Evolutionary conservation across 2,888 invertebrate genomes (phyloP).

Genomic region (Apotomis betuletana): DNA sequence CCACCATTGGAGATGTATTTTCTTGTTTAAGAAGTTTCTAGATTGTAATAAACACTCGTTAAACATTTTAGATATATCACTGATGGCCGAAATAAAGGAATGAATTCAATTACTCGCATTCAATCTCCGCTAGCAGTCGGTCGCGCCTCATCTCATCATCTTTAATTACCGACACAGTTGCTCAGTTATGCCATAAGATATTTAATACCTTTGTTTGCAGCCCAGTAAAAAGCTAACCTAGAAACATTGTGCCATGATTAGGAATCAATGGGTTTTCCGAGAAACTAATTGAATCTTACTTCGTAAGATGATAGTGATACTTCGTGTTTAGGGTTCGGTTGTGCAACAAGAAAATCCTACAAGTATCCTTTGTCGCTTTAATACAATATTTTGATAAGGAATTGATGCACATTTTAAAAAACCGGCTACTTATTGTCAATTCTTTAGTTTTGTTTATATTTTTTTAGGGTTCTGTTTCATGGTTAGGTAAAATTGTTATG

Average conservation of each 20-base stretch:
- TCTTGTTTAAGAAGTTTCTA: no score
- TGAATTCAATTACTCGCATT: no score
- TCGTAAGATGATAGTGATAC: neutral
- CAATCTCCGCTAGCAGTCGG: slow-evolving; percentile 5
- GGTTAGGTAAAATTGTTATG: no score
- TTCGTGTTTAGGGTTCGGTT: neutral
- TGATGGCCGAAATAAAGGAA: no score
- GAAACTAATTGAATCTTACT: slow-evolving; percentile 18
- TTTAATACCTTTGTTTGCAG: slow-evolving; percentile 70
- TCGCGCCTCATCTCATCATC: slow-evolving; percentile 64
- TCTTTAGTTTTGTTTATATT: no score
- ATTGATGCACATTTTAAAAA: no score
- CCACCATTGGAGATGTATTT: neutral
- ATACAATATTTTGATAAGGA: no score
- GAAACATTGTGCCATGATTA: slow-evolving; percentile 62
- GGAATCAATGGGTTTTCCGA: slow-evolving; percentile 56
- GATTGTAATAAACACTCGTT: no score
- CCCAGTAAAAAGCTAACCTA: slow-evolving; percentile 60
- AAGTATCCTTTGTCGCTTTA: no score
- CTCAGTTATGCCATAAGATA: slow-evolving; percentile 58
- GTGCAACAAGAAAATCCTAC: neutral
- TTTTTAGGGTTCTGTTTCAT: no score
- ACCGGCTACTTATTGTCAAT: no score
- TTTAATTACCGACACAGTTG: slow-evolving; percentile 79
- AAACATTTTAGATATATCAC: no score